Evolutionary conservation across 1,140 invertebrate species (phyloP), one percentile per base, ranked within the genome.

Genomic region (Mactra quadrangularis): DNA sequence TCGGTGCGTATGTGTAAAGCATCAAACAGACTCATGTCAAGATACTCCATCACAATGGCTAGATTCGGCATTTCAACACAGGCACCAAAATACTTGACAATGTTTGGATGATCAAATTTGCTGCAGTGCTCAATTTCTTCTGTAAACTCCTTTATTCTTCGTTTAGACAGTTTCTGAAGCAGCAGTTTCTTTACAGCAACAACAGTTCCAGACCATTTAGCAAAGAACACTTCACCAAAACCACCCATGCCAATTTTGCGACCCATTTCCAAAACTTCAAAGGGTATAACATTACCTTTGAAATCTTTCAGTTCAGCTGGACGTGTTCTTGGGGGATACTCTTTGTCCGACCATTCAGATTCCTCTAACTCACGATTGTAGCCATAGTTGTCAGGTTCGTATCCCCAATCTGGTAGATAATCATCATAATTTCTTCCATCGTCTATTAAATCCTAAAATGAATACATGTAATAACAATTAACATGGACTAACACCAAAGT

Each of bases 1-100:
- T 72, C 22, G n/a, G n/a, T n/a, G 13, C 53, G 47, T 6, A 85
- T 52, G 41, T 87, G 86, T 7, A 87, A 29, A 11, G 84, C 82
- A 35, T 87, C 84, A 75, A 72, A 82, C 64, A 87, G 27, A 70
- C 86, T 84, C 35, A 64, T 66, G 17, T 86, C 66, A 85, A 88
- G 86, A 57, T 77, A 85, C 55, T 88, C 87, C 83, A 86, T 85
- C 1, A 88, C 83, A 33, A 86, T 88, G n/a, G 68, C 66, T 15
- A 88, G 55, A 41, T 87, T 75, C 35, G 82, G 84, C 3, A 66
- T 70, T 22, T 53, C 68, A 2, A 55, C 55, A 33, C 79, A 85
- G 7, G 87, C 87, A 9, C 85, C 85, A 15, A 87, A 27, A 38
- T 85, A 88, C 22, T 62, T 57, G 33, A 88, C 84, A 13, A 88